Base-by-base conservation (phyloP, 2,888 invertebrate species). In the Andrena praecox region DNA sequence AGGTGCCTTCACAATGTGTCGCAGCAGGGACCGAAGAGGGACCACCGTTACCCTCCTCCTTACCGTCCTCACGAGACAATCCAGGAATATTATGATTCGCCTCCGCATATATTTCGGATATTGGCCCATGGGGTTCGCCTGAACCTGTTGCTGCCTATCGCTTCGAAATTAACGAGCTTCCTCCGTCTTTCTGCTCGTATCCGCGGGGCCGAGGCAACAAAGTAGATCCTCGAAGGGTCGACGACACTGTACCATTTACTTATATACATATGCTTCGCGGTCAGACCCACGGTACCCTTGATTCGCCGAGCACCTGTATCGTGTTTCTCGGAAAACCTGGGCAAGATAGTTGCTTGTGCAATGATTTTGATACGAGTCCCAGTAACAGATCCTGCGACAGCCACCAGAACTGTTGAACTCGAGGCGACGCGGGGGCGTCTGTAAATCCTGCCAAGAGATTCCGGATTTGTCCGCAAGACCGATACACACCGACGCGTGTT, bases 381-480 rank as follows among this genome's bases (percentile, higher is more conserved):
- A 6, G 29, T 16, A 29, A 59, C 16, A 5, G 59, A 29, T 60
- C 7, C 62, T 33, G n/a, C 62, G 33, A 4, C 60, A 31, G 5
- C 60, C 60, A 31, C 7, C 16, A 4, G 12, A 24, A 68, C 29
- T 20, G 33, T 27, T n/a, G 24, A 54, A 62, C n/a, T 63, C 31
- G 60, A 16, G 3, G 52, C 24, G 31, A 59, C 56, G 27, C 56
- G 20, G 10, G 64, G 63, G 35, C 71, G 59, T 20, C 66, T 73
- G n/a, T 4, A 52, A 78, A 67, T 78, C 31, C 29, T 78, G 62
- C 42, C 67, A 62, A 59, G 60, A 31, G 35, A 62, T 29, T 42
- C 62, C 24, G 31, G 50, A 62, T 73, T 42, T n/a, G 12, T 33
- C 8, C 16, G 77, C 52, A 24, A 54, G 6, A 73, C 60, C 67